Evolutionary conservation across 2,113 vertebrate species (phyloP), one percentile per base, ranked within the genome.

Genomic region (Anolis carolinensis): DNA sequence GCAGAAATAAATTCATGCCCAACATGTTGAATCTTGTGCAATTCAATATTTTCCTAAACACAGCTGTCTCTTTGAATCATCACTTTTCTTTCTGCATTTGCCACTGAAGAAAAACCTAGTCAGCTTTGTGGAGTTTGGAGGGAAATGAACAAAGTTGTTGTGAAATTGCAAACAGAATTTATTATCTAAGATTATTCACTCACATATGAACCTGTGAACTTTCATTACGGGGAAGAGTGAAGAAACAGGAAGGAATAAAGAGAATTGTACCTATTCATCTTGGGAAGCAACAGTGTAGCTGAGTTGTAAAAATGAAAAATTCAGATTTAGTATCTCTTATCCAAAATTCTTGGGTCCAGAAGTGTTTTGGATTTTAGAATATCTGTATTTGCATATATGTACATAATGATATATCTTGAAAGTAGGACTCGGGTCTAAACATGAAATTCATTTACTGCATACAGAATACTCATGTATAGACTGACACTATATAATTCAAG

Each of bases 81-180:
- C 32, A 34, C 80, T 71, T 82, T 82, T 71, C 80, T 71, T 82
- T 82, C 80, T 71, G 80, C 32, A 52, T 71, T 30, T 82, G 50
- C 50, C n/a, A 5, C 50, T 78, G 18, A 48, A 82, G 67, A n/a
- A 50, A 63, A 82, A 55, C n/a, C 14, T 34, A 63, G 52, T 8
- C 50, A 82, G 27, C 14, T 62, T 74, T 74, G 52, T 34, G 30
- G 25, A 39, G 21, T 73, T 73, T 36, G 50, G 71, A 74, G 73
- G 82, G 44, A 83, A 83, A 73, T 39, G 73, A 73, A 83, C 48
- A 82, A 55, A 82, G 32, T 13, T 1, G 20, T 50, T 8, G 14
- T 72, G 50, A 21, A 14, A 34, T 18, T 62, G 3, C 23, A 72
- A 73, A 83, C 5, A 73, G 23, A 73, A 59, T 59, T 59, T 55